Conservation (phyloP, 2,113 vertebrate species). For the Semicossyphus pulcher region DNA sequence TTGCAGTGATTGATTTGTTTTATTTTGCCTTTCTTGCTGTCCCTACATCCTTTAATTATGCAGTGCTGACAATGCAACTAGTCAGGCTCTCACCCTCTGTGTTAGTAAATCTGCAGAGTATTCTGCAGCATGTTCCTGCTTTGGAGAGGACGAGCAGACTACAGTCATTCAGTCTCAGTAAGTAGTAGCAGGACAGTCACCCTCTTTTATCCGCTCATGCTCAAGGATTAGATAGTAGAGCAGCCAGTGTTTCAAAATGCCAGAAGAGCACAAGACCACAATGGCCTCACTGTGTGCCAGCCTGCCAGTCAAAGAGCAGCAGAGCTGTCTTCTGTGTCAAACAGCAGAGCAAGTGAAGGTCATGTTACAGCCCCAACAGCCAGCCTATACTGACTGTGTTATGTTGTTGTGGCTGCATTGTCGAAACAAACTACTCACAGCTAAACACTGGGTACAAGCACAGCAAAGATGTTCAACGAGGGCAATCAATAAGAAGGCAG, state of each 20-base stretch:
- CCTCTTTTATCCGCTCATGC: constrained; percentile 38
- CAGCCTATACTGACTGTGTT: not conserved
- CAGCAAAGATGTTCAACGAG: not conserved
- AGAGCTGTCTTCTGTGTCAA: constrained; percentile 14
- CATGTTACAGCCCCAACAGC: constrained; percentile 18
- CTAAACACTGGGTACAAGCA: no score
- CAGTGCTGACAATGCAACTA: not conserved
- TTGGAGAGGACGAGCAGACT: not conserved
- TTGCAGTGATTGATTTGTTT: no score
- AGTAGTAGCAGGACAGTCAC: constrained; percentile 26
- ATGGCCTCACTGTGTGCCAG: constrained; percentile 45
- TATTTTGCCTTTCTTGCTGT: no score
- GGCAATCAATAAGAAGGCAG: not conserved
- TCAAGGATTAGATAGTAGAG: constrained; percentile 1
- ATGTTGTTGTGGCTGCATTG: no score
- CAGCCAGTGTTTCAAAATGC: constrained; percentile 33
- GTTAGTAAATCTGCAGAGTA: constrained; percentile 21
- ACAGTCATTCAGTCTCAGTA: constrained; percentile 25
- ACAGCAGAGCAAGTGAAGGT: constrained; percentile 46
- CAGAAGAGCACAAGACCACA: constrained; percentile 38
- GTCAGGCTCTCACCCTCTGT: not conserved
- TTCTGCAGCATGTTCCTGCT: constrained; percentile 20
- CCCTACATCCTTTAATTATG: no score
- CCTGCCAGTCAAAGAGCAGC: not conserved
- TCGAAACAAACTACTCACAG: not conserved